A percentile compares a stretch with the other conserved stretches of the same genome.
phyloP scores from a whole-genome alignment of 37 sponge, comb jelly and placozoan species.

The Theonella swinhoei region DNA sequence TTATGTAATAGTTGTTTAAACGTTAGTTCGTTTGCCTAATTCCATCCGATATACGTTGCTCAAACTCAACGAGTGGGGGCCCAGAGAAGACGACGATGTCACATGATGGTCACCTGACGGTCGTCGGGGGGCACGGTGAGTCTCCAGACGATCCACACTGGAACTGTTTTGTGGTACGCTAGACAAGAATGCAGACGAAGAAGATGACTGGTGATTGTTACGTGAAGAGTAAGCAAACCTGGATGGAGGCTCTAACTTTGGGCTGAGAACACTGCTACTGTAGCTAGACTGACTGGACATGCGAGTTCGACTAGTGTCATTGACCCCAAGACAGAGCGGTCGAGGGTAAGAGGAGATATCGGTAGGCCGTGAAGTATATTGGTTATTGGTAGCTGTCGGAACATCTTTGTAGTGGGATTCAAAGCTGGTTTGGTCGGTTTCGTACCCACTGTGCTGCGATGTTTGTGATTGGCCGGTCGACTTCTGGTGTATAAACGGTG shows the following conservation, averaged over 20 bases:
- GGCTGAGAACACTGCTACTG: not conserved
- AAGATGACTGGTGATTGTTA: not conserved
- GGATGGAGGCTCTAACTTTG: not conserved
- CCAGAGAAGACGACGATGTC: not conserved
- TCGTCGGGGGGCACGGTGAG: not conserved
- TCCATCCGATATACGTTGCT: not conserved
- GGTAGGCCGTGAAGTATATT: not conserved
- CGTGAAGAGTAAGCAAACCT: not conserved
- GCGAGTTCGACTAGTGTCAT: not conserved
- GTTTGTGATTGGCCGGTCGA: not conserved
- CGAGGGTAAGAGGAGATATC: not conserved
- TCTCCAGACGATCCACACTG: slow-evolving; percentile 29
- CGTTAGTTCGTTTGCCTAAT: slow-evolving; percentile 21
- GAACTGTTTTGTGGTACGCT: not conserved
- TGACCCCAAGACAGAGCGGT: not conserved
- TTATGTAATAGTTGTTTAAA: too few relatives aligned
- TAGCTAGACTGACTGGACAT: not conserved
- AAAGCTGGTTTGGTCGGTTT: not conserved
- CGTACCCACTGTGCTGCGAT: not conserved
- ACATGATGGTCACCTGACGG: slow-evolving; percentile 10
- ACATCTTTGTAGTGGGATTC: not conserved
- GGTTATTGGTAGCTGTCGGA: not conserved
- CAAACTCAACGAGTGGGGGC: not conserved
- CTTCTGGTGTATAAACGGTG: not conserved
- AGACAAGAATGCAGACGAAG: not conserved